These are phyloP conservation scores for Merodon equestris DNA, from an alignment of 2,888 invertebrate species.

Conservation along the genomic window DNA sequence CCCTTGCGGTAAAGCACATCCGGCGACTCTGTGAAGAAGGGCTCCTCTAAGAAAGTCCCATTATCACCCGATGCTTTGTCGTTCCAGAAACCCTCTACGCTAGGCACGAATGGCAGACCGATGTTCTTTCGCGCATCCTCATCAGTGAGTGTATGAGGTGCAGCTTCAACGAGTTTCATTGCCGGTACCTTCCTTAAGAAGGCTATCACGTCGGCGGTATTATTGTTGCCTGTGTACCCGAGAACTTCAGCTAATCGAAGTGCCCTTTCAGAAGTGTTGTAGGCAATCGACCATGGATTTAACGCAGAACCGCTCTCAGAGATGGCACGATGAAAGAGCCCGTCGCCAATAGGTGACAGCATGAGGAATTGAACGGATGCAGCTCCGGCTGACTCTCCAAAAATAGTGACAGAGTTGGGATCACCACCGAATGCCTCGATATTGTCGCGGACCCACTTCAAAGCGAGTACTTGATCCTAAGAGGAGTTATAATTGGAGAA, in stretches of 20 bases:
- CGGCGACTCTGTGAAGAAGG: slow-evolving; percentile 81
- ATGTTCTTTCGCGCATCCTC: slow-evolving; percentile 82
- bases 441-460: slow-evolving; percentile 83
- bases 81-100: slow-evolving; percentile 80
- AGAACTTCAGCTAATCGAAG: slow-evolving; percentile 81
- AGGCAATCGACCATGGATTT: slow-evolving; percentile 83
- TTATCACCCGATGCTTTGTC: slow-evolving; percentile 72
- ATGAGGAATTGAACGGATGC: slow-evolving; percentile 82
- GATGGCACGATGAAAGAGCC: slow-evolving; percentile 83
- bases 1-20: slow-evolving; percentile 77
- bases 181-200: slow-evolving; percentile 82
- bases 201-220: slow-evolving; percentile 81
- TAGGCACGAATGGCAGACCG: slow-evolving; percentile 82
- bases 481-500: neutral
- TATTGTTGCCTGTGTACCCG: slow-evolving; percentile 81
- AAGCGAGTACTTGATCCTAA: slow-evolving; percentile 82
- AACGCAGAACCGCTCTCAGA: slow-evolving; percentile 82
- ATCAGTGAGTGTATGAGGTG: slow-evolving; percentile 80
- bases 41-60: slow-evolving; percentile 76
- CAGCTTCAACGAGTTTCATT: slow-evolving; percentile 81
- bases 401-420: slow-evolving; percentile 81
- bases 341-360: slow-evolving; percentile 81
- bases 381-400: slow-evolving; percentile 83
- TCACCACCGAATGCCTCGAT: slow-evolving; percentile 83
- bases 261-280: slow-evolving; percentile 80